These are phyloP conservation scores for Shinisaurus crocodilurus DNA, from an alignment of 2,113 vertebrate genomes.

Conservation along the genomic window DNA sequence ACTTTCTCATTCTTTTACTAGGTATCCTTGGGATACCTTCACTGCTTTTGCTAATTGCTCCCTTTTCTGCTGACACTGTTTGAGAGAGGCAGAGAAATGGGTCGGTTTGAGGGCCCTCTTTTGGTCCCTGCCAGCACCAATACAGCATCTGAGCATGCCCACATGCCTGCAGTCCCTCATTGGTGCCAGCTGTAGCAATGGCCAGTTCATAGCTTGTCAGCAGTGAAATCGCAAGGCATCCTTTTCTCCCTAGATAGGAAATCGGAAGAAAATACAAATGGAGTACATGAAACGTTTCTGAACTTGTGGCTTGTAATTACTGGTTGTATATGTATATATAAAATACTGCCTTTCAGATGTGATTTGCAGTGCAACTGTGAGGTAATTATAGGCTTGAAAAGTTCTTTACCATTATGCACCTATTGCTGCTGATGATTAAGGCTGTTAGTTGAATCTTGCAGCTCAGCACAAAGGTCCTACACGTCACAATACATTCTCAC, in stretches of 20 bases:
- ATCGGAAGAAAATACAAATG: constrained; percentile 52
- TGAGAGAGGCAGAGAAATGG: neutral
- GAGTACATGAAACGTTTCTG: constrained; percentile 64
- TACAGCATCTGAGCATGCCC: neutral
- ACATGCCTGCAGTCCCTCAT: neutral
- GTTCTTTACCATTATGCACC: constrained; percentile 65
- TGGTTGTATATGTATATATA: constrained; percentile 34
- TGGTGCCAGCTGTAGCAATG: rapidly evolving
- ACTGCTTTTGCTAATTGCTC: neutral
- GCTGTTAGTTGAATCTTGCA: constrained; percentile 64
- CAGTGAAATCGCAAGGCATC: neutral
- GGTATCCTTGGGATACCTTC: too few species aligned
- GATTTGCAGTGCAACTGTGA: constrained; percentile 66
- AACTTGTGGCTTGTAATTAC: constrained; percentile 73
- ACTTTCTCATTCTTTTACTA: neutral
- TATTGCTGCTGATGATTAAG: constrained; percentile 58
- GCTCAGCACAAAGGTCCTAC: constrained; percentile 52
- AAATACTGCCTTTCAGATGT: constrained; percentile 71
- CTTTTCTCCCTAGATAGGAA: constrained; percentile 55
- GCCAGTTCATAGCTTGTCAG: constrained; percentile 14
- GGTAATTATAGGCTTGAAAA: constrained; percentile 71
- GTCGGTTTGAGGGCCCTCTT: neutral
- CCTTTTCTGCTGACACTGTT: neutral
- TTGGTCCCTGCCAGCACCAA: neutral
- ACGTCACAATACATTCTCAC: constrained; percentile 43